Base-by-base conservation (phyloP, 2,113 vertebrate species). In the Lipophrys pholis region DNA sequence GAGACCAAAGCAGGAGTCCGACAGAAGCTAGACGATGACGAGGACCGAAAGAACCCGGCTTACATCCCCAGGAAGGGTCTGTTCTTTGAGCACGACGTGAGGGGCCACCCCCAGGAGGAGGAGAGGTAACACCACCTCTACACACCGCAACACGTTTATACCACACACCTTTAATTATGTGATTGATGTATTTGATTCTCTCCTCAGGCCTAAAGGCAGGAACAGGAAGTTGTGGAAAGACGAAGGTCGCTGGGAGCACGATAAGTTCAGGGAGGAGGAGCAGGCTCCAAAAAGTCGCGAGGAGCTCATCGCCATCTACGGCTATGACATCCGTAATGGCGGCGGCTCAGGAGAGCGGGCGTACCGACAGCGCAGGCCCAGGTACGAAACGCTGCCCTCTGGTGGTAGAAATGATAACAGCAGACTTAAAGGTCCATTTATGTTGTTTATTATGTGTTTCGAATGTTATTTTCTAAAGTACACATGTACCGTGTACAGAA, bases 181-280 rank as follows among this genome's bases (percentile, higher is more conserved):
- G 5, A 8, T 21, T n/a, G n/a, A n/a, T n/a, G n/a, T n/a, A n/a
- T 30, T 30, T 30, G 21, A 4, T 30, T 30, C 21, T 30, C 4
- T 30, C 2, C 6, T 46, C 86, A 99, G 98, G 79, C 97, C 98
- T 0, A 99, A 99, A 78, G 97, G 96, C 3, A 90, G 97, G 0
- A 96, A 99, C 89, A 91, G 97, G 69, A 98, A 97, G 86, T 78
- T 99, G 17, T 99, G 98, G 98, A 99, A 99, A 77, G 97, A 99
- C 0, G 97, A 99, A 73, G 98, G 97, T 3, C 95, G 97, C 39
- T 99, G 98, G 98, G 96, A 96, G 1, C 98, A 99, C 0, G 98
- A 99, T 84, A 94, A 88, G n/a, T 99, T 99, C 90, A 93, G 96
- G 15, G 98, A 99, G 90, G 98, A 99, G 9, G 98, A 99, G 68